A percentile compares a stretch with the other conserved stretches of the same genome.
Conservation (phyloP, 2,888 invertebrate genomes). For the Pachycephus smyrnensis region DNA sequence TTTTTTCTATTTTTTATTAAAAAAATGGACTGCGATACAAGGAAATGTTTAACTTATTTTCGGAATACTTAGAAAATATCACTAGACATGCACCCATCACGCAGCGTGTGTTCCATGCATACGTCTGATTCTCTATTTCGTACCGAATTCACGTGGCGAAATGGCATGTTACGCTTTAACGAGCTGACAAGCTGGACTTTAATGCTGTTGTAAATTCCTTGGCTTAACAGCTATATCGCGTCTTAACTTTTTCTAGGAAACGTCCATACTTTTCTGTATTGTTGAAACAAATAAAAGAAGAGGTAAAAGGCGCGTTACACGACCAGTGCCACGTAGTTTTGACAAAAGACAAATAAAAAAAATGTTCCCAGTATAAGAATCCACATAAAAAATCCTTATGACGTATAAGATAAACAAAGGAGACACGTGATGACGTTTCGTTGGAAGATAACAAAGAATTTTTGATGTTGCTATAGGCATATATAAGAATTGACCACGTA, state of each 20-base stretch:
- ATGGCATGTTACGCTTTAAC: constrained; percentile 26
- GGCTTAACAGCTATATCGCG: constrained; percentile 28
- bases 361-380: neutral
- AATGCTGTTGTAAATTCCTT: constrained; percentile 36
- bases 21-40: neutral
- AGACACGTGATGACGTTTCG: neutral
- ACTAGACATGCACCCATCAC: neutral
- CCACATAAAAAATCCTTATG: neutral
- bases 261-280: neutral
- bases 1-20: neutral
- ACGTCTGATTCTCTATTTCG: neutral
- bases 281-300: neutral
- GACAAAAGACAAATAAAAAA: neutral
- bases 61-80: neutral
- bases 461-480: neutral
- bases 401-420: neutral
- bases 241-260: constrained; percentile 9
- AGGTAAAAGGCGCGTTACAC: neutral
- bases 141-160: neutral
- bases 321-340: neutral
- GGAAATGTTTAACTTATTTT: neutral
- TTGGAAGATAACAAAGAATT: neutral
- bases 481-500: neutral
- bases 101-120: neutral
- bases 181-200: constrained; percentile 32